phyloP scores from a whole-genome alignment of 2,113 vertebrate species.

The Saimiri boliviensis region DNA sequence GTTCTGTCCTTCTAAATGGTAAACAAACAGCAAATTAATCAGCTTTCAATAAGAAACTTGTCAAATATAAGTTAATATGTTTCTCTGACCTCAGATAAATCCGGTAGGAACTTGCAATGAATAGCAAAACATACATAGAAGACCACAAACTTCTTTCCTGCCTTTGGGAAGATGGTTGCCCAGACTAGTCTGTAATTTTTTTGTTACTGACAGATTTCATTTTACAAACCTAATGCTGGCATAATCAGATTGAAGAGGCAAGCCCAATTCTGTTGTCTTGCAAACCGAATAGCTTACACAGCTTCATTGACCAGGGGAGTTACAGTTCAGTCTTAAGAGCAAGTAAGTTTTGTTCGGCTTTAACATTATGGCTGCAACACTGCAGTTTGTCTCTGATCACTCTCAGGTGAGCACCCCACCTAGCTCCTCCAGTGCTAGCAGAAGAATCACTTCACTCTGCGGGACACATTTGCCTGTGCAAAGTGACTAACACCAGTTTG shows the following conservation, averaged over 20 bases:
- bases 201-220: slow-evolving; percentile 54
- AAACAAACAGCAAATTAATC: slow-evolving; percentile 29
- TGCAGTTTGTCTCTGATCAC: slow-evolving; percentile 68
- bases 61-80: slow-evolving; percentile 49
- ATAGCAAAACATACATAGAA: not conserved
- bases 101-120: not conserved
- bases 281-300: not conserved
- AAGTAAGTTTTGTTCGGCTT: not conserved
- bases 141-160: not conserved
- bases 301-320: not conserved
- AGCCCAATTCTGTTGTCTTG: not conserved
- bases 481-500: slow-evolving; percentile 88
- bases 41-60: slow-evolving; percentile 48
- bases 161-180: not conserved
- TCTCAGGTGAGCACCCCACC: slow-evolving; percentile 85
- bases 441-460: slow-evolving; percentile 88
- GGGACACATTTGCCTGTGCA: slow-evolving; percentile 83
- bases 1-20: not conserved
- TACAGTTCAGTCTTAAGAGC: not conserved
- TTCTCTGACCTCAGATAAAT: slow-evolving; percentile 27
- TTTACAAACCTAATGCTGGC: not conserved
- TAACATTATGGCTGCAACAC: not conserved
- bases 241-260: not conserved
- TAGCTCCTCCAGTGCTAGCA: slow-evolving; percentile 89
- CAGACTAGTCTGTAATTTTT: not conserved